These are phyloP conservation scores for Nansenia antarctica DNA, from an alignment of 2,113 vertebrate species.

Conservation along the genomic window DNA sequence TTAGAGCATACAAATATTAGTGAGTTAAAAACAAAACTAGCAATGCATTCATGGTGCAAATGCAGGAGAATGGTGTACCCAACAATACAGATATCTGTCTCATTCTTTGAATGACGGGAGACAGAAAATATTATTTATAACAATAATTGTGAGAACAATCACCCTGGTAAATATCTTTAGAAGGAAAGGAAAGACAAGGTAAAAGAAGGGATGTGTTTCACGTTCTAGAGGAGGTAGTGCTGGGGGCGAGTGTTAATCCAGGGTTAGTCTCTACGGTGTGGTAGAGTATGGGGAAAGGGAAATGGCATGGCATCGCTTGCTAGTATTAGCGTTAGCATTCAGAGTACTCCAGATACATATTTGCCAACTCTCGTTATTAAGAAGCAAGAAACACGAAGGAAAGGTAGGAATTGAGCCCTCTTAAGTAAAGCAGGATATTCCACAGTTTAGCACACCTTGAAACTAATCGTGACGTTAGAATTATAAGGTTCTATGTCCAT, in stretches of 20 bases:
- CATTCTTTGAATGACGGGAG: constrained; percentile 1
- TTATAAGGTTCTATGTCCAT: too few relatives aligned
- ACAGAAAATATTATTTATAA: constrained; percentile 53
- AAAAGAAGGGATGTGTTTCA: constrained; percentile 50
- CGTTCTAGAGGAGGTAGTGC: constrained; percentile 66
- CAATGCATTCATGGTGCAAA: neutral
- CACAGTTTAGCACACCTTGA: neutral
- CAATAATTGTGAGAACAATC: constrained; percentile 62
- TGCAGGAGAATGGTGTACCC: neutral
- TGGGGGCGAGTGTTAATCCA: constrained; percentile 3
- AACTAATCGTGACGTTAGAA: too few relatives aligned
- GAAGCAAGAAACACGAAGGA: constrained; percentile 50
- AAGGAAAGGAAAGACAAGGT: constrained; percentile 68
- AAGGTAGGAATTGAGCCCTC: neutral
- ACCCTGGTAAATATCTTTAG: constrained; percentile 71
- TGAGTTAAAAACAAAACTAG: neutral
- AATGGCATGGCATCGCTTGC: constrained; percentile 73
- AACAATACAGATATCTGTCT: neutral
- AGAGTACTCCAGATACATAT: constrained; percentile 82
- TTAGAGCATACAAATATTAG: neutral
- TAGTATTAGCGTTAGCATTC: constrained; percentile 79
- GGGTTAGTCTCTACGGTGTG: constrained; percentile 27
- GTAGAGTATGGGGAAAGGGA: constrained; percentile 17
- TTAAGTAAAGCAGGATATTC: neutral
- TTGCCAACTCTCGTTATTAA: constrained; percentile 82